Evolutionary conservation across 2,888 invertebrate genomes (phyloP), one percentile per base, ranked within the genome.

Genomic region (Hyposoter dolosus): DNA sequence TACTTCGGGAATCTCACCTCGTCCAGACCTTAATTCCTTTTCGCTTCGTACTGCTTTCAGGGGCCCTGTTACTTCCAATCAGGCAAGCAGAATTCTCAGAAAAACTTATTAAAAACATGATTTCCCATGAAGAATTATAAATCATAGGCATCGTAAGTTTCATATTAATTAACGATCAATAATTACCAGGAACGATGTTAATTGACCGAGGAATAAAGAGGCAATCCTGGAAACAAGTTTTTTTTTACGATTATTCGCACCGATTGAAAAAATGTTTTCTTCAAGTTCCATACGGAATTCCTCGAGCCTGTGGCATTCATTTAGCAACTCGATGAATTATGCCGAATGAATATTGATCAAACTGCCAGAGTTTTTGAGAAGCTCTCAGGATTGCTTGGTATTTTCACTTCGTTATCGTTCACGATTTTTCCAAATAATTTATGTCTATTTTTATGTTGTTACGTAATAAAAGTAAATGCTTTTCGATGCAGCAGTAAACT

Each of bases 1-100:
- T 66, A 66, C 81, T 66, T 74, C 28, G 43, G 15, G 53, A 81
- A 81, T 81, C 63, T 81, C 79, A 71, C 79, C 77, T 78, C 23
- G n/a, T 66, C 53, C n/a, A 32, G 35, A 66, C 50, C 28, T 53
- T 43, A 23, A 68, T 79, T 78, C 4, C n/a, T 17, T 40, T 43
- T 19, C 28, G 23, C 12, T 68, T 43, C 12, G 32, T 56, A 45
- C 35, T 35, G 35, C 35, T 69, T 56, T 53, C n/a, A 50, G 35
- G 35, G 15, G 5, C 19, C 23, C 23, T 23, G 35, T 68, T 23
- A 32, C 9, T 28, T 15, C 45, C 40, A n/a, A 23, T 60, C 15
- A 15, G 28, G 43, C 15, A n/a, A 1, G 45, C 72, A 23, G 3
- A 60, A 17, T 63, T 75, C 75, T n/a, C 0, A 63, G 43, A 28